Percentiles rank a stretch among this genome's conserved stretches.
phyloP scores from a whole-genome alignment of 2,888 invertebrate species.

The Tupiocoris notatus region DNA sequence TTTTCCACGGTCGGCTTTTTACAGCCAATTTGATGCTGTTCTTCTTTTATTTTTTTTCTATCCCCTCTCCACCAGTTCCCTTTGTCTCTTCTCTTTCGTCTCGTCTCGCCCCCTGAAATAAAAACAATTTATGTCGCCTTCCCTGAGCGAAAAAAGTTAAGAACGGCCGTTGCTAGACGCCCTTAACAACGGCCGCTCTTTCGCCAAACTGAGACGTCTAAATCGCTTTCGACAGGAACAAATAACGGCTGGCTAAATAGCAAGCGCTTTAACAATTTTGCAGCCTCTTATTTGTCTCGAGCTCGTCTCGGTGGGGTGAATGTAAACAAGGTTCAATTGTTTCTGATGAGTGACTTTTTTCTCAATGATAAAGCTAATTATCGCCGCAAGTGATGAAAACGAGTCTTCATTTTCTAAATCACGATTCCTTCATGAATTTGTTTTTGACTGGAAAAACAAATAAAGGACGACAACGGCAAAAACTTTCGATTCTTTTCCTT shows the following conservation, averaged over 20 bases:
- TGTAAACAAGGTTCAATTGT: too few species aligned
- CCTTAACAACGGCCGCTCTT: neutral
- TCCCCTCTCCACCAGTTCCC: too few species aligned
- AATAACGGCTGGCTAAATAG: too few species aligned
- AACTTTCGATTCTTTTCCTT: neutral
- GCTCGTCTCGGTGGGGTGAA: too few species aligned
- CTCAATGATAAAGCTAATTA: too few species aligned
- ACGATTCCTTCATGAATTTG: neutral
- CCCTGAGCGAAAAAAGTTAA: neutral
- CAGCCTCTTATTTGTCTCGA: too few species aligned
- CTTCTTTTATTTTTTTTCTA: neutral
- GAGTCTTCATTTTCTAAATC: too few species aligned
- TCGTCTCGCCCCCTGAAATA: neutral
- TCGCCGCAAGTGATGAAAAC: too few species aligned
- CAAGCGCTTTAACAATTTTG: too few species aligned
- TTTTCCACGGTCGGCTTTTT: slow-evolving; percentile 28
- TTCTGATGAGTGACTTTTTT: too few species aligned
- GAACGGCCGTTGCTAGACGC: too few species aligned
- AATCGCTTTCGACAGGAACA: neutral
- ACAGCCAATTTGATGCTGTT: slow-evolving; percentile 31
- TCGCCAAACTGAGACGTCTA: neutral
- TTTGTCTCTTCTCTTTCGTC: neutral
- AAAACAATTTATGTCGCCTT: slow-evolving; percentile 31
- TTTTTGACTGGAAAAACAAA: neutral
- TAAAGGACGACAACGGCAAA: neutral